Conservation (phyloP, 2,113 vertebrate genomes). For the Cyanoderma ruficeps region DNA sequence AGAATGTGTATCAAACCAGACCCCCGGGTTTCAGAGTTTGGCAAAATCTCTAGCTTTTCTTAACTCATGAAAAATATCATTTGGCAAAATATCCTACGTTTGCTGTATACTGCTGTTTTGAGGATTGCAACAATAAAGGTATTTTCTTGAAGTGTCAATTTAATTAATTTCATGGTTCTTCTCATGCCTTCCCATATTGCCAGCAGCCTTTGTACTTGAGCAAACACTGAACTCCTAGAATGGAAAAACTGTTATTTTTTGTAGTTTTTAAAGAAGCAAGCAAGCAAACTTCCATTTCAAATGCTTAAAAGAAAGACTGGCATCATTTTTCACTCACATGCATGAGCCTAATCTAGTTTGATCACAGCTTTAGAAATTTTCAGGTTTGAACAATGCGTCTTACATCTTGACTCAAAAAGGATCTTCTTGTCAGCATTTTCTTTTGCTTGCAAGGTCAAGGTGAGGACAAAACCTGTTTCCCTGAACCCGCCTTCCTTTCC, state of each 20-base stretch:
- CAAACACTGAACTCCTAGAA: not conserved
- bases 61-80: not conserved
- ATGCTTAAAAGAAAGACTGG: not conserved
- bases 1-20: not conserved
- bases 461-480: not conserved
- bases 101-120: not conserved
- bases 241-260: not conserved
- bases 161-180: constrained; percentile 5
- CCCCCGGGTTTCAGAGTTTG: not conserved
- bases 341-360: not conserved
- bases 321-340: not conserved
- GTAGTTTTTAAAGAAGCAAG: not conserved
- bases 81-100: not conserved
- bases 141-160: constrained; percentile 1
- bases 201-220: not conserved
- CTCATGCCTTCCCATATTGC: not conserved
- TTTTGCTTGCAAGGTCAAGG: not conserved
- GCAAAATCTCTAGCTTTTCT: not conserved
- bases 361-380: not conserved
- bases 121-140: not conserved
- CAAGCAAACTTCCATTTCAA: not conserved
- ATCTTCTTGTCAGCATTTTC: not conserved
- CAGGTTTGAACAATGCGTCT: not conserved
- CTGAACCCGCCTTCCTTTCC: not conserved
- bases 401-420: not conserved